Percentiles rank a stretch among this genome's conserved stretches.
Conservation (phyloP, 1,140 invertebrate species). For the Hypothenemus hampei region DNA sequence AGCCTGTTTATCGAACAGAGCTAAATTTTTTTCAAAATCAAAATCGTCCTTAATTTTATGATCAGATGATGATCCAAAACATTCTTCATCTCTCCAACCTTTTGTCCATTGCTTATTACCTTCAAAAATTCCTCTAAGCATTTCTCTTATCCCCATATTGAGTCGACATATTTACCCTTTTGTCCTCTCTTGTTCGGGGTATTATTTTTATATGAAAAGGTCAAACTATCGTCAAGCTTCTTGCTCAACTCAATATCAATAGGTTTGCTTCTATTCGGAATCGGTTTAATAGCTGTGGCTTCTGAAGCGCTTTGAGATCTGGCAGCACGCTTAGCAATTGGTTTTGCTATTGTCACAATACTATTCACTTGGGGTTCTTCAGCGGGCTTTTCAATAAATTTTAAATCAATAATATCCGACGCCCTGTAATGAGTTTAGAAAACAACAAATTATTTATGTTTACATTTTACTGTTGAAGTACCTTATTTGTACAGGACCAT, state of each 20-base stretch:
- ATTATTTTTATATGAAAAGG: slow-evolving; percentile 36
- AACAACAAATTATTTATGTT: too few species aligned
- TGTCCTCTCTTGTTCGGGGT: slow-evolving; percentile 48
- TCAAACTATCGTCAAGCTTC: slow-evolving; percentile 21
- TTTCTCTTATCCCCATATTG: background rate
- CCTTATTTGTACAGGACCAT: slow-evolving; percentile 32
- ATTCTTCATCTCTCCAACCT: slow-evolving; percentile 48
- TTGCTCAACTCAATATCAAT: slow-evolving; percentile 38
- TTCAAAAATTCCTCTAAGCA: background rate
- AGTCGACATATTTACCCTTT: slow-evolving; percentile 27
- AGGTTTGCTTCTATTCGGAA: slow-evolving; percentile 36
- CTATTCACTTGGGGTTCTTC: slow-evolving; percentile 41
- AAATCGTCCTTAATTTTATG: slow-evolving; percentile 65
- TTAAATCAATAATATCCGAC: slow-evolving; percentile 55
- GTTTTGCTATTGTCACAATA: slow-evolving; percentile 53
- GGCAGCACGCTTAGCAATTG: slow-evolving; percentile 51
- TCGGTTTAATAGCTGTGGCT: slow-evolving; percentile 40
- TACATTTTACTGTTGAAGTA: too few species aligned
- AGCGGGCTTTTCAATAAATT: slow-evolving; percentile 54
- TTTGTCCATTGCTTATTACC: slow-evolving; percentile 32
- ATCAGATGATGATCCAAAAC: slow-evolving; percentile 52
- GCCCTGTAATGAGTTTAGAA: slow-evolving; percentile 57
- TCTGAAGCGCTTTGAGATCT: slow-evolving; percentile 49
- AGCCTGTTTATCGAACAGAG: slow-evolving; percentile 83
- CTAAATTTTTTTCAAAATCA: slow-evolving; percentile 91